phyloP scores from a whole-genome alignment of 2,113 vertebrate species.

The Nycticryphes semicollaris region DNA sequence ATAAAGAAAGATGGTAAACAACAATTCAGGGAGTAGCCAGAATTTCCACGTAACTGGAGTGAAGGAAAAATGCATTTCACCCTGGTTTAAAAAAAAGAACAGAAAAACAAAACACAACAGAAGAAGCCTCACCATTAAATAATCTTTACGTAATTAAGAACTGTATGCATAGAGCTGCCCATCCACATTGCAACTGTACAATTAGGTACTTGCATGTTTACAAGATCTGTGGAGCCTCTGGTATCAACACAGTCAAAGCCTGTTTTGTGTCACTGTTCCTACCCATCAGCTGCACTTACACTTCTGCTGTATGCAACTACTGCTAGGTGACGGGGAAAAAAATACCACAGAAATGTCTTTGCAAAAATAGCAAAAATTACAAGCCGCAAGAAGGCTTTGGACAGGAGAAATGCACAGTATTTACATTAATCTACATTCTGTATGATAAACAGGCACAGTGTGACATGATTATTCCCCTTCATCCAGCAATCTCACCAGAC shows the following conservation, averaged over 20 bases:
- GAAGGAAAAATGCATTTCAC: not conserved
- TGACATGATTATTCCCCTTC: not conserved
- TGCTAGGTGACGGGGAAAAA: not conserved
- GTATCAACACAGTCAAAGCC: not conserved
- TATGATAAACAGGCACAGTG: not conserved
- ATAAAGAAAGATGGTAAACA: not conserved
- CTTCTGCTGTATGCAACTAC: not conserved
- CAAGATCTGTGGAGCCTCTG: not conserved
- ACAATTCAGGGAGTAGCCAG: not conserved
- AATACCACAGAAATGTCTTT: not conserved
- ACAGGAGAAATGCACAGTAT: not conserved
- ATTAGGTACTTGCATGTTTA: not conserved
- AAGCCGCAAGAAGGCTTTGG: not conserved
- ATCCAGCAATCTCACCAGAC: not conserved
- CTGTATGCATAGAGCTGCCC: not conserved
- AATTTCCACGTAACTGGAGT: not conserved
- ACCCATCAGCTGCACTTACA: not conserved
- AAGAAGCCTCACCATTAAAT: not conserved
- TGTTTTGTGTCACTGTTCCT: not conserved
- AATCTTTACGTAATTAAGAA: not conserved
- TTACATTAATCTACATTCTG: not conserved
- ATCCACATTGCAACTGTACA: not conserved
- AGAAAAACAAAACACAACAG: not conserved
- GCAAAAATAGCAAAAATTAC: not conserved
- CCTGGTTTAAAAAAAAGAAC: not conserved